These are phyloP conservation scores for Triplophysa dalaica DNA, from an alignment of 2,113 vertebrate species.

Conservation along the genomic window DNA sequence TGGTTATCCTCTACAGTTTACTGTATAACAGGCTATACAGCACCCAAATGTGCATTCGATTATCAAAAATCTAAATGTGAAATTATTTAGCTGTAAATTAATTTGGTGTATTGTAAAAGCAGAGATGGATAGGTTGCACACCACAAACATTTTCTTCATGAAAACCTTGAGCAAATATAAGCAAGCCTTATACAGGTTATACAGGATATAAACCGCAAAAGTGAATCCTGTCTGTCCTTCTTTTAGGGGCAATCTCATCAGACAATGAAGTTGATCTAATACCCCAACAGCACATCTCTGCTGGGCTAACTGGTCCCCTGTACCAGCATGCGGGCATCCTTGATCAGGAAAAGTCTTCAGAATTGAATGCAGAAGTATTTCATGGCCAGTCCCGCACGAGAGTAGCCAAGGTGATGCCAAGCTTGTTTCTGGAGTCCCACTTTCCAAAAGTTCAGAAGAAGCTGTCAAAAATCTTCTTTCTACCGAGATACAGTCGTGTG, in stretches of 20 bases:
- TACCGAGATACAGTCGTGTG: constrained; percentile 47
- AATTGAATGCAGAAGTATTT: constrained; percentile 9
- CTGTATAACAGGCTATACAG: too few relatives aligned
- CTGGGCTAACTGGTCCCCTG: background rate
- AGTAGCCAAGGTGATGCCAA: constrained; percentile 43
- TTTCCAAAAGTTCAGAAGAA: constrained; percentile 43
- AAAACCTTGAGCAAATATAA: too few relatives aligned
- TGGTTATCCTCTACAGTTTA: too few relatives aligned
- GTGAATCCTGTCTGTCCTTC: background rate
- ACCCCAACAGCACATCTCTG: background rate
- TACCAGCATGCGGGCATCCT: constrained; percentile 20
- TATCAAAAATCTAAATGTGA: too few relatives aligned
- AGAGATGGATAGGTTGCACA: too few relatives aligned
- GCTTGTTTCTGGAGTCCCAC: constrained; percentile 28
- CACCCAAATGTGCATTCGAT: too few relatives aligned
- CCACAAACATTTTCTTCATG: too few relatives aligned
- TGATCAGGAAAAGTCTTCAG: constrained; percentile 15
- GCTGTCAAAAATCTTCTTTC: constrained; percentile 36
- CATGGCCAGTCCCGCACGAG: constrained; percentile 28
- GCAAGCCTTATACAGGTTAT: too few relatives aligned
- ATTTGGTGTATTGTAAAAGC: too few relatives aligned
- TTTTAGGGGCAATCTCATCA: constrained; percentile 52
- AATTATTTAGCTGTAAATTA: background rate
- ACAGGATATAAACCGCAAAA: too few relatives aligned
- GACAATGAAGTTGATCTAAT: constrained; percentile 41